Evolutionary conservation across 1,140 invertebrate species (phyloP).

Genomic region (Branchinecta lindahli): DNA sequence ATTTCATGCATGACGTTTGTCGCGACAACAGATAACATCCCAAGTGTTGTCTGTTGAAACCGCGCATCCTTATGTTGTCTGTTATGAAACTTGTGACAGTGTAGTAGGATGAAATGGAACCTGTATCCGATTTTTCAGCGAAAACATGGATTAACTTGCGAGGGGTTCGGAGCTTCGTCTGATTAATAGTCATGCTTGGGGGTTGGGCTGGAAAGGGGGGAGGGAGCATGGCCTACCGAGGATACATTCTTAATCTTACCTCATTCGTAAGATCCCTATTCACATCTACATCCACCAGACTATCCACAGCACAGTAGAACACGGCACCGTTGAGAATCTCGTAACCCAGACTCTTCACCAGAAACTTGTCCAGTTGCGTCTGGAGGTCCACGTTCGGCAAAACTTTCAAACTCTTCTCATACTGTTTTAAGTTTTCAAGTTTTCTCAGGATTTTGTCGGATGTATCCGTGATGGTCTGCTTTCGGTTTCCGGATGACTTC

Average conservation of each 20-base stretch:
- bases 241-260: slow-evolving; percentile 26
- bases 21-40: too few species aligned
- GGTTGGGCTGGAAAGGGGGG: too few species aligned
- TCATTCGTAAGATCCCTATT: slow-evolving; percentile 31
- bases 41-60: too few species aligned
- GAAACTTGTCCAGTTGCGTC: slow-evolving; percentile 52
- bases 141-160: too few species aligned
- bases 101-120: too few species aligned
- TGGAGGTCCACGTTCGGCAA: slow-evolving; percentile 42
- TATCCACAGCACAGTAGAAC: slow-evolving; percentile 32
- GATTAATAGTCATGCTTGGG: too few species aligned
- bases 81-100: too few species aligned
- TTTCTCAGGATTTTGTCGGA: slow-evolving; percentile 48
- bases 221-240: too few species aligned
- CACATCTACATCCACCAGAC: slow-evolving; percentile 29
- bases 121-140: too few species aligned
- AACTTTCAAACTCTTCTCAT: slow-evolving; percentile 67
- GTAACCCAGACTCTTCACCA: slow-evolving; percentile 62
- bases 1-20: too few species aligned
- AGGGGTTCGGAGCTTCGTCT: too few species aligned
- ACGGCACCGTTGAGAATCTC: slow-evolving; percentile 66
- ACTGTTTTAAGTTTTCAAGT: slow-evolving; percentile 29
- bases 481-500: slow-evolving; percentile 43
- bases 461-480: slow-evolving; percentile 57
- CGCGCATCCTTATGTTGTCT: too few species aligned